Conservation (phyloP, 2,797 vertebrate species). For the Euthynnus affinis region DNA sequence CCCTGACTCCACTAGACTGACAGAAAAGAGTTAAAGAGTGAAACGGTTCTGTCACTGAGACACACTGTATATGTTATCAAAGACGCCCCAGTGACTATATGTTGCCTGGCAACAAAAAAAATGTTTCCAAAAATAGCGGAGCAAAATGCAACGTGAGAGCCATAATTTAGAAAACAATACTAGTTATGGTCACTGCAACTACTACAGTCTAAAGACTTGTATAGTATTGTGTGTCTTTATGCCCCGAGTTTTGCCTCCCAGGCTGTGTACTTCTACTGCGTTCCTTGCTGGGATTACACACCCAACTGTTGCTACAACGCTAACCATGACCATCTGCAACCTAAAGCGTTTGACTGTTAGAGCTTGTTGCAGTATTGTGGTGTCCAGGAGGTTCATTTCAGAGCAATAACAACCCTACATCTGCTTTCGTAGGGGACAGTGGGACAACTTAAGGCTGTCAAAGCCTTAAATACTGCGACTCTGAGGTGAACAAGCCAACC, state of each 20-base stretch:
- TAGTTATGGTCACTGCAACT: conserved; percentile 21
- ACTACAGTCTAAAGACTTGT: background rate
- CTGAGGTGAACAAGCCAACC: conserved; percentile 11
- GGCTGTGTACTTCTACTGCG: background rate
- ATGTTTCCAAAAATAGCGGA: conserved; percentile 52
- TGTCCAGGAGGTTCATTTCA: background rate
- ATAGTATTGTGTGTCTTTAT: background rate
- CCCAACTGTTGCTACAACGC: background rate
- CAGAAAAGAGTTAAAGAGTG: conserved; percentile 12
- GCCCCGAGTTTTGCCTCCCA: conserved; percentile 6
- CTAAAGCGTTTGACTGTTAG: background rate
- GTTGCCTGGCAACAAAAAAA: conserved; percentile 69
- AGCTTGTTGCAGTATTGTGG: background rate
- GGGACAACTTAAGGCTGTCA: background rate
- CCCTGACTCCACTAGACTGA: conserved; percentile 11
- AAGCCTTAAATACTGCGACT: conserved; percentile 28
- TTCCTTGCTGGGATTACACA: background rate
- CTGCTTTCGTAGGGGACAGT: background rate
- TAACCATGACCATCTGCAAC: background rate
- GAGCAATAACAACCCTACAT: background rate
- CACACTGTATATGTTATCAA: conserved; percentile 25
- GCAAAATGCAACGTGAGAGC: conserved; percentile 33
- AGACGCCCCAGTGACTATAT: conserved; percentile 38
- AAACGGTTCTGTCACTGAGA: conserved; percentile 9
- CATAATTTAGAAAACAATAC: conserved; percentile 34